Conservation (phyloP, 2,113 vertebrate species). For the Mugil cephalus region DNA sequence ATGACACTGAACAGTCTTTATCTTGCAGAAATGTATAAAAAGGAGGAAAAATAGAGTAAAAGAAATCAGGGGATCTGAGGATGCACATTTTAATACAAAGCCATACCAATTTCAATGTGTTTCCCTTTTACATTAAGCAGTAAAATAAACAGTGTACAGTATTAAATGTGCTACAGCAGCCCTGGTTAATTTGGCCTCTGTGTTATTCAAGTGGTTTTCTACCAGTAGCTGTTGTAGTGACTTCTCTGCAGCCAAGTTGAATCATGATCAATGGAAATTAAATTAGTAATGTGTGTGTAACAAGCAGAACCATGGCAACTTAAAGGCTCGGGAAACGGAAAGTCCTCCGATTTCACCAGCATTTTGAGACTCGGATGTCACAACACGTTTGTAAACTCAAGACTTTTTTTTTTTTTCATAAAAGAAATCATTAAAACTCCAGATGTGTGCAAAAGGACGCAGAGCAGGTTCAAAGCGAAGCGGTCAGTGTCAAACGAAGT, state of each 20-base stretch:
- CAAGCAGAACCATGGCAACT: not conserved
- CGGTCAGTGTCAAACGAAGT: too few relatives aligned
- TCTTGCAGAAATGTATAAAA: constrained; percentile 44
- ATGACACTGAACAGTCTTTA: constrained; percentile 55
- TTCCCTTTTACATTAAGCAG: constrained; percentile 42
- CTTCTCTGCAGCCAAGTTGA: constrained; percentile 2
- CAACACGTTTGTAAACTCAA: constrained; percentile 3
- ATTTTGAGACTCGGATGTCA: constrained; percentile 1
- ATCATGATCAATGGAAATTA: not conserved
- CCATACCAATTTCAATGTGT: constrained; percentile 5
- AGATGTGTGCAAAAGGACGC: constrained; percentile 1
- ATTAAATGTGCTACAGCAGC: constrained; percentile 36
- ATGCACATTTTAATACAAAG: constrained; percentile 20
- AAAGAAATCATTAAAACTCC: constrained; percentile 9
- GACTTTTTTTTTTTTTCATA: not conserved
- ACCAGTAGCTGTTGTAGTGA: not conserved
- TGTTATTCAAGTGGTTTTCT: constrained; percentile 12
- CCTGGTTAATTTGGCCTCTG: constrained; percentile 31
- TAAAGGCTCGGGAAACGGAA: not conserved
- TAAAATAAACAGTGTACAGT: constrained; percentile 22
- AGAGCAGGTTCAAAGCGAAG: too few relatives aligned
- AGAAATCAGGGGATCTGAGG: not conserved
- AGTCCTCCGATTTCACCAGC: not conserved
- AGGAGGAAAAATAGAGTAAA: constrained; percentile 1
- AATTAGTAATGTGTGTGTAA: not conserved